Base-by-base conservation (phyloP, 2,888 invertebrate genomes). In the Stenurella melanura region DNA sequence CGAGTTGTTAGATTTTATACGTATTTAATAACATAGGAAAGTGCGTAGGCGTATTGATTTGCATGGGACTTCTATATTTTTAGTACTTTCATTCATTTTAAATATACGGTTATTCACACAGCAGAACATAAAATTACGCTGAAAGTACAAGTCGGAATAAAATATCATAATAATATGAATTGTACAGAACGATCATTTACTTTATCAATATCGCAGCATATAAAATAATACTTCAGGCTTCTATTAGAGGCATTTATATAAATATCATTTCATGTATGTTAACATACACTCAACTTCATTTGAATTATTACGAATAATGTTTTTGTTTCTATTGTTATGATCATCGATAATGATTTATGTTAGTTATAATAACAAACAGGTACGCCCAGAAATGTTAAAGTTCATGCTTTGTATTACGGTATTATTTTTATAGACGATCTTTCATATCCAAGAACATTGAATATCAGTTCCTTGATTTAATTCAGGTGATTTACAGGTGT, bases 301-400 rank as follows among this genome's bases (percentile, higher is more conserved):
- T 61, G 61, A 30, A 21, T 61, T 61, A n/a, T 61, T 26, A 17
- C 10, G 30, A 42, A 18, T 30, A 64, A 18, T 42, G n/a, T 11
- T 61, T 34, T 64, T 34, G 38, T 34, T 64, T 30, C 30, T 30
- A 64, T 64, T 34, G 63, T 34, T 30, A 26, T n/a, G 30, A 63
- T 64, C 17, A 12, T 64, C 63, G 10, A 38, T 38, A 30, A 0
- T 64, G 63, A 64, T 64, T 64, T 64, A 38, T 7, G 19, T 61
- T 64, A 17, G 30, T 18, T 12, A 34, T 17, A 64, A 17, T 17
- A 42, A 64, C 17, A 64, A 64, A 64, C 17, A 63, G 21, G 12
- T 58, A 12, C 21, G 58, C 21, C 21, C 15, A 58, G 50, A 58
- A 58, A 21, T 58, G 19, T 58, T 58, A 19, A 9, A 58, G 58